These are phyloP conservation scores for Thunnus albacares DNA, from an alignment of 2,797 vertebrate genomes.

Conservation along the genomic window DNA sequence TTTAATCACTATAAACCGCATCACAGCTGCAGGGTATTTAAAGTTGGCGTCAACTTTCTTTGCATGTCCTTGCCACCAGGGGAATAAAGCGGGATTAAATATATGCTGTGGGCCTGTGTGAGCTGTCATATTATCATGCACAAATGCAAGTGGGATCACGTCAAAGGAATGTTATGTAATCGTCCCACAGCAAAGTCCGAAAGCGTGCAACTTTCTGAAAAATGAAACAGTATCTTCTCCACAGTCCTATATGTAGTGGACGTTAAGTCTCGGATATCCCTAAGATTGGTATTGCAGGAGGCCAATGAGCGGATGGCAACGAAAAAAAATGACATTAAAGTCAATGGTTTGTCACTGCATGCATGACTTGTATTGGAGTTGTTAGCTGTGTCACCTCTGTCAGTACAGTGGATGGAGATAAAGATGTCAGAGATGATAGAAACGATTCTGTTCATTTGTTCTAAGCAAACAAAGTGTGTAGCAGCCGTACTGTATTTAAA, in stretches of 20 bases:
- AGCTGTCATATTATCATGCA: conserved; percentile 53
- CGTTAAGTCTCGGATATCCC: conserved; percentile 39
- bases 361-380: conserved; percentile 36
- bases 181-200: neutral
- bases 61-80: conserved; percentile 20
- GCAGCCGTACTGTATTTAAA: too few relatives aligned
- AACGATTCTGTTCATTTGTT: conserved; percentile 23
- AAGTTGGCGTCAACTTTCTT: conserved; percentile 39
- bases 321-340: conserved; percentile 29
- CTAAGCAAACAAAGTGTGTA: neutral
- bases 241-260: conserved; percentile 28
- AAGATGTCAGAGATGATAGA: conserved; percentile 34
- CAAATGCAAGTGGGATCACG: conserved; percentile 56
- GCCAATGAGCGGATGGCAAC: conserved; percentile 11
- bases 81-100: conserved; percentile 63
- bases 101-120: conserved; percentile 27
- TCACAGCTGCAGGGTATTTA: conserved; percentile 26
- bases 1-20: conserved; percentile 37
- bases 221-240: neutral
- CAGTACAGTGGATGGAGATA: conserved; percentile 37
- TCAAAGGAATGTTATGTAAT: conserved; percentile 25
- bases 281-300: neutral
- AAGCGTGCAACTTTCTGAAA: conserved; percentile 26
- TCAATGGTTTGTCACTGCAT: conserved; percentile 31
- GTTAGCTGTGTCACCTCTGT: conserved; percentile 40